Base-by-base conservation (phyloP, 1,140 invertebrate species). In the Maniola jurtina region DNA sequence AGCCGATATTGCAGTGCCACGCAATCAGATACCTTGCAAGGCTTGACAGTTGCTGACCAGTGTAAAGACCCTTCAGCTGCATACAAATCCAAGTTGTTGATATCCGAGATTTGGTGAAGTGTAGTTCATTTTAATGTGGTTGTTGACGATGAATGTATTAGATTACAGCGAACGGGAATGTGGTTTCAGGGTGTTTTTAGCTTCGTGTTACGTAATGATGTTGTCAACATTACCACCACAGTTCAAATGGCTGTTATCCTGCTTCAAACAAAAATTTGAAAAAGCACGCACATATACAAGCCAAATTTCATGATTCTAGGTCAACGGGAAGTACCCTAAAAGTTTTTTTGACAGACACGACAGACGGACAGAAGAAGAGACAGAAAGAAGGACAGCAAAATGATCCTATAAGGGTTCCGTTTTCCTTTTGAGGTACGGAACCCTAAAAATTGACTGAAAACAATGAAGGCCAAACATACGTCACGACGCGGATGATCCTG, bases 61-160 rank as follows among this genome's bases (percentile, higher is more conserved):
- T 58, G 64, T 54, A 25, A 57, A 65, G 70, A 72, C 35, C 70
- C 56, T 35, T 48, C 52, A 45, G 52, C 13, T 11, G 7, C 6
- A 47, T 61, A 60, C 48, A 38, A 34, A 36, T 55, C 47, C 40
- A 14, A 6, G 33, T 34, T 16, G 36, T 54, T 56, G 36, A 11
- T 61, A 61, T 56, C 14, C 11, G 40, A 48, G 6, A 8, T 38
- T 10, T 25, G n/a, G 14, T 7, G 35, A 15, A n/a, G n/a, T 42
- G 45, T 8, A 42, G 68, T 3, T 58, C 63, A 35, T 10, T 16
- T 7, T 48, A 47, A 10, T 33, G 13, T 61, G 62, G 58, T 50
- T 56, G 45, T 64, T 48, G 58, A 57, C 65, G 58, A 68, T 68
- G 67, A 72, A 68, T 68, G 70, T 72, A 72, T 72, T 72, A 64